Percentiles rank a stretch among this genome's conserved stretches.
These are phyloP conservation scores for Crocuta crocuta DNA, from an alignment of 2,113 vertebrate species.

Conservation along the genomic window DNA sequence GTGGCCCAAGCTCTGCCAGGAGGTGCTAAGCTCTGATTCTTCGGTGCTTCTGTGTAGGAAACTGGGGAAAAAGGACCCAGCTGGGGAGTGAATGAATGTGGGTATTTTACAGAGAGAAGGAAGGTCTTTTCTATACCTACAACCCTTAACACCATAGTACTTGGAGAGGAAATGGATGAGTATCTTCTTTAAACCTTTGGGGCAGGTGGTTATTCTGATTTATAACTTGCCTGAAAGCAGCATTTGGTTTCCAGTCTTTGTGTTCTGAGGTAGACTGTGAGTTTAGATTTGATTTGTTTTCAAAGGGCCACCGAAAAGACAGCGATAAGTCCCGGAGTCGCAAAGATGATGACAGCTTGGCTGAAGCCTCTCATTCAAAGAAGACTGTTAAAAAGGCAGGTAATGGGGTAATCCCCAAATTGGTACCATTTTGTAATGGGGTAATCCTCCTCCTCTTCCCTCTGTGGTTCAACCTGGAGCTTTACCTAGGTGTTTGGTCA, in stretches of 20 bases:
- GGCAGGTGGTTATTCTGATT: background rate
- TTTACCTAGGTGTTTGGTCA: background rate
- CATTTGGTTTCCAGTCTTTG: constrained; percentile 34
- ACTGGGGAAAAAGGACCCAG: background rate
- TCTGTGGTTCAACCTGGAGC: background rate
- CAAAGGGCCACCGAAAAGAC: constrained; percentile 84
- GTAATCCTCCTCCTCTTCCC: background rate
- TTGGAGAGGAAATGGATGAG: background rate
- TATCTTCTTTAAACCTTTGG: background rate
- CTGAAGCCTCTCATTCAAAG: constrained; percentile 81
- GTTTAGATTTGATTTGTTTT: constrained; percentile 75
- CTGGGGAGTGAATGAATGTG: background rate
- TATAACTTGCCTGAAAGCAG: background rate
- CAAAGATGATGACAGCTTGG: constrained; percentile 80
- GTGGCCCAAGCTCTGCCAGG: constrained; percentile 45
- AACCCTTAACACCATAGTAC: background rate
- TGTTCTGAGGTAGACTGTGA: constrained; percentile 56
- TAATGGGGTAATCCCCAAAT: constrained; percentile 70
- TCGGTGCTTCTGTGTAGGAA: constrained; percentile 40
- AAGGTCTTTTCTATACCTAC: constrained; percentile 22
- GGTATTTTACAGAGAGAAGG: constrained; percentile 43
- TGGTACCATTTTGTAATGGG: background rate
- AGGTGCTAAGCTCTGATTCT: constrained; percentile 42
- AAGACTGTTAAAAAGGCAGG: constrained; percentile 88
- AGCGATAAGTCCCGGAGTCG: constrained; percentile 82